Conservation (phyloP, 1,140 invertebrate genomes). For the Reticulitermes speratus region DNA sequence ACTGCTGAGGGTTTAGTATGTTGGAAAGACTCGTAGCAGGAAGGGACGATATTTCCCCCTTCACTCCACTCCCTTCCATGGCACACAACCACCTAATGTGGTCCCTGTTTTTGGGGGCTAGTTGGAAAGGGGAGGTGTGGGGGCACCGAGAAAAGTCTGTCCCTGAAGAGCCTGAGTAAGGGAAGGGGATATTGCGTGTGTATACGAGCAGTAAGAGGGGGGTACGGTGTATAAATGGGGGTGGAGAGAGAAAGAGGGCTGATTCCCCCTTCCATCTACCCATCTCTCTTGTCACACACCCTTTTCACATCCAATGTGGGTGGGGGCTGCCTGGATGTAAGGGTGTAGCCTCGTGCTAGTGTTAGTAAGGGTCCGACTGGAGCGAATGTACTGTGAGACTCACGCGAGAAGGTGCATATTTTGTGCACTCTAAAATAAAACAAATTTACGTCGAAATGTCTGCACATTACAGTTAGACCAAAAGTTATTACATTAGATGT, state of each 20-base stretch:
- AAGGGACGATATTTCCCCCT: not conserved
- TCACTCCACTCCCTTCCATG: not conserved
- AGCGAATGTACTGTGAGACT: not conserved
- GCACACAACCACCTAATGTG: not conserved
- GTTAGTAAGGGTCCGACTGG: not conserved
- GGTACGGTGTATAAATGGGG: conserved; percentile 6
- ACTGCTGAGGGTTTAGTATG: not conserved
- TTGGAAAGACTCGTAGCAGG: conserved; percentile 10
- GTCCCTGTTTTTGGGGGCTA: not conserved
- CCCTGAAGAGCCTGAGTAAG: not conserved
- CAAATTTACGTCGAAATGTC: too few relatives aligned
- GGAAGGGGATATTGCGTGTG: conserved; percentile 1
- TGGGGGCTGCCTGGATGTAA: not conserved
- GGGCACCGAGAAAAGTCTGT: not conserved
- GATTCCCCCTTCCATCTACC: not conserved
- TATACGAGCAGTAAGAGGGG: not conserved
- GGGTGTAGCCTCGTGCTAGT: conserved; percentile 1
- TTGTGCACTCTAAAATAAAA: not conserved
- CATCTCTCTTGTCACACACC: conserved; percentile 17
- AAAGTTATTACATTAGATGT: too few relatives aligned
- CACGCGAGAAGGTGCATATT: not conserved
- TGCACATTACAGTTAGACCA: too few relatives aligned
- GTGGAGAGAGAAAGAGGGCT: not conserved
- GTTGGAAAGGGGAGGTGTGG: not conserved
- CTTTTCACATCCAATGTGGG: conserved; percentile 10